phyloP scores from a whole-genome alignment of 1,140 invertebrate genomes.

The Lerema accius region DNA sequence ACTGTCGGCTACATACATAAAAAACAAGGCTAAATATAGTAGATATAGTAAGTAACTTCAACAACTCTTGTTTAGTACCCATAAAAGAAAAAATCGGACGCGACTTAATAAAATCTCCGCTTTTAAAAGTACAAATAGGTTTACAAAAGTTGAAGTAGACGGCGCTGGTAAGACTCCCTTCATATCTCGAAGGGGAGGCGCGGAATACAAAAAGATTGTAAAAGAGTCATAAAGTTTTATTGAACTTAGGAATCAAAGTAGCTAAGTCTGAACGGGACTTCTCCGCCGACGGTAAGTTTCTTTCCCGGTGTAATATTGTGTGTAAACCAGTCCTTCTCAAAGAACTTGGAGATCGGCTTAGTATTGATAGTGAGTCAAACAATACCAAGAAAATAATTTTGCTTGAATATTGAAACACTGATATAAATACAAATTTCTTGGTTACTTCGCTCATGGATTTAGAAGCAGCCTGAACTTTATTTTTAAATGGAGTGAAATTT shows the following conservation, averaged over 20 bases:
- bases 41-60: background rate
- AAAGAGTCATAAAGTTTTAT: conserved; percentile 17
- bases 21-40: no score
- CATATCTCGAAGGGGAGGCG: background rate
- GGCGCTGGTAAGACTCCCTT: background rate
- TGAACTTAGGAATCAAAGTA: conserved; percentile 6
- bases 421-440: no score
- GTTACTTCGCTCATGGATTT: no score
- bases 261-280: background rate
- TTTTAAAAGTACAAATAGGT: conserved; percentile 12
- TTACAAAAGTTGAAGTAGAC: conserved; percentile 6
- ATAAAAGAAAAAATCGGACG: background rate
- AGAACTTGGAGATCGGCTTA: background rate
- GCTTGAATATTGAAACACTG: no score
- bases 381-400: no score
- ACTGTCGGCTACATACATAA: no score
- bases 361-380: background rate
- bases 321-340: background rate
- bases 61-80: background rate
- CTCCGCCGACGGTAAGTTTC: background rate
- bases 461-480: no score
- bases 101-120: conserved; percentile 6
- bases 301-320: conserved; percentile 4
- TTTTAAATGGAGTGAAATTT: no score
- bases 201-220: conserved; percentile 10